Base-by-base conservation (phyloP, 2,888 invertebrate species). In the Leptura quadrifasciata region DNA sequence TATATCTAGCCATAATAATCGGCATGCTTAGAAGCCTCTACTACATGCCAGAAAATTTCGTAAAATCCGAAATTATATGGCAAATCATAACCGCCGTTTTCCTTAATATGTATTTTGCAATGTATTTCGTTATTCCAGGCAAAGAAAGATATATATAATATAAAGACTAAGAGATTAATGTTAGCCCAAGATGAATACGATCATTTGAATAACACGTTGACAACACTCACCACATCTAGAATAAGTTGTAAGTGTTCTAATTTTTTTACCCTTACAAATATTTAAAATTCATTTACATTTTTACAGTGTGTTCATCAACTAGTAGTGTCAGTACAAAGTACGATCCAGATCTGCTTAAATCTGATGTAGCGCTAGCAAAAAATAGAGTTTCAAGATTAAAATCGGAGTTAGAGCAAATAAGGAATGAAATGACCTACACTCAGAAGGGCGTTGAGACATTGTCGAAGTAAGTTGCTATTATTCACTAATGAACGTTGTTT, bases 141-240 rank as follows among this genome's bases (percentile, higher is more conserved):
- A 84, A 98, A 98, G 91, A 96, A 97, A 89, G 98, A 98, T 91
- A 98, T 98, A 90, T 96, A 95, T 91, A 95, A 97, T 90, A 95
- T 98, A 81, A 98, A 98, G 90, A 96, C 97, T 88, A 97, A 98
- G 91, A 93, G 98, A 88, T 91, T 98, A 84, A 94, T 95, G 86
- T 91, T 98, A 85, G 98, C 98, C 72, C 97, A 98, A 90, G 97
- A 98, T 90, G 98, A 98, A 90, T 98, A 97, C 91, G 95, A 97
- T 88, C 96, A 97, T 89, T 93, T 98, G 78, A 97, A 96, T 90
- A 95, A 95, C 88, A 95, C 95, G 63, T 91, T 95, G 79, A 93
- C 94, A 65, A 96, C 96, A 72, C 93, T 97, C 84, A 96, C 95
- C 81, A 95, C 97, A 79, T 97, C 97, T 79, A 93, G 96, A 87